A percentile compares a stretch with the other conserved stretches of the same genome.
These are phyloP conservation scores for Hyles vespertilio DNA, from an alignment of 1,140 invertebrate genomes.

Conservation along the genomic window DNA sequence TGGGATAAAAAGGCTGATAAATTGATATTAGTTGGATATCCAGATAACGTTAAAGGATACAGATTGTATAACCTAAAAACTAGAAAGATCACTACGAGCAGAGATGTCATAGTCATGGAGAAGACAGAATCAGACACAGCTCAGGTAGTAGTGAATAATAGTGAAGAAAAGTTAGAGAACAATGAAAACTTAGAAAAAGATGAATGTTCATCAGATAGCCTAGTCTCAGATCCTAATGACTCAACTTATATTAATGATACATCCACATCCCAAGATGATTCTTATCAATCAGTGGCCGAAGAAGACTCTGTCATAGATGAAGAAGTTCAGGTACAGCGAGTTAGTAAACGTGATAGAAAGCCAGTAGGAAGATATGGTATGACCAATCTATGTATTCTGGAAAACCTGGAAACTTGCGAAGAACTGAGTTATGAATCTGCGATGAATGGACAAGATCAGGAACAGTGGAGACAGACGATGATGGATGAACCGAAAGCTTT, in stretches of 20 bases:
- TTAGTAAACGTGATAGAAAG: slow-evolving; percentile 11
- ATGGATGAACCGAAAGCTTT: slow-evolving; percentile 20
- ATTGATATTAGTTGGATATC: too few relatives aligned
- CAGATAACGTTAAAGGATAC: too few relatives aligned
- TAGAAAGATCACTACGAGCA: background rate
- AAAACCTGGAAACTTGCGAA: slow-evolving; percentile 15
- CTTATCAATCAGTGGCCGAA: background rate
- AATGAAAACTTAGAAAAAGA: too few relatives aligned
- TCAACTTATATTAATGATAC: too few relatives aligned
- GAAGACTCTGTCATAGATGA: slow-evolving; percentile 3
- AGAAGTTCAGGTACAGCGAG: background rate
- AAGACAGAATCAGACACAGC: slow-evolving; percentile 8
- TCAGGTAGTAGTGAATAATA: slow-evolving; percentile 4
- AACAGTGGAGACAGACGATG: slow-evolving; percentile 25
- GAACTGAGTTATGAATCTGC: slow-evolving; percentile 20
- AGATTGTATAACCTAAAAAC: too few relatives aligned
- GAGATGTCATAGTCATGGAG: background rate
- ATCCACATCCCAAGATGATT: too few relatives aligned
- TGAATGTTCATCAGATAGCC: too few relatives aligned
- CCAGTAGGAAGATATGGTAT: slow-evolving; percentile 16
- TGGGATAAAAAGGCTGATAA: slow-evolving; percentile 8
- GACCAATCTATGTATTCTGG: slow-evolving; percentile 15
- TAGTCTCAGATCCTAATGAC: too few relatives aligned
- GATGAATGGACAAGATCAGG: slow-evolving; percentile 20
- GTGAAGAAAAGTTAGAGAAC: background rate